Evolutionary conservation across 2,797 vertebrate species (phyloP).

Genomic region (Kryptolebias ocellatus): DNA sequence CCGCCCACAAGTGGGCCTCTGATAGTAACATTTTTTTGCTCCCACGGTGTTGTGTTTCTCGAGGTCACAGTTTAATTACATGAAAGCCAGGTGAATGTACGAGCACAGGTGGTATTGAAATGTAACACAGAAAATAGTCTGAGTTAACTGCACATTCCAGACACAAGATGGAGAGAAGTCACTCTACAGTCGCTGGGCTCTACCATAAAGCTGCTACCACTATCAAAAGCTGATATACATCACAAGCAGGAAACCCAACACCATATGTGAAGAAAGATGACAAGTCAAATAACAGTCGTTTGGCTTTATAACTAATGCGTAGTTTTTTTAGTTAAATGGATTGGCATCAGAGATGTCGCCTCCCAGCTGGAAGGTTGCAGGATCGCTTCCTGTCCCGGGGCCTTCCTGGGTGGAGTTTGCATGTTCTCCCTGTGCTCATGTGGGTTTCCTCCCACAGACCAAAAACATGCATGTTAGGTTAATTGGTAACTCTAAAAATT

Average conservation of each 20-base stretch:
- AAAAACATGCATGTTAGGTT: no score
- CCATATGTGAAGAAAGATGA: no score
- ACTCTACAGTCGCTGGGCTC: not conserved
- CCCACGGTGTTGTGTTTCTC: conserved; percentile 64
- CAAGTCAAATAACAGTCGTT: no score
- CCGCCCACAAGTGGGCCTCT: conserved; percentile 75
- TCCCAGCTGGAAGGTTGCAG: no score
- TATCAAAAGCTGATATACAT: not conserved
- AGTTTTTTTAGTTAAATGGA: no score
- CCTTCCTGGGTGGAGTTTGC: no score
- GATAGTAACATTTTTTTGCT: conserved; percentile 66
- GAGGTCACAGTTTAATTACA: conserved; percentile 61
- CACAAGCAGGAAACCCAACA: not conserved
- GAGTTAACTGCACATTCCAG: not conserved
- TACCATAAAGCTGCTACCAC: not conserved
- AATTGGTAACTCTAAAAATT: no score
- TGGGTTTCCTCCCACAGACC: no score
- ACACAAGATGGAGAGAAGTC: not conserved
- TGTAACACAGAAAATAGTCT: not conserved
- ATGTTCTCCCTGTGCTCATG: no score
- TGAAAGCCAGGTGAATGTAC: conserved; percentile 43
- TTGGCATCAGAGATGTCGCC: no score
- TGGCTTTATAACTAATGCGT: no score
- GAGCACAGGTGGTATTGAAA: conserved; percentile 6
- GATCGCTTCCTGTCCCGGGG: no score